These are phyloP conservation scores for Epirrhoe tristata DNA, from an alignment of 2,888 invertebrate species.

Conservation along the genomic window DNA sequence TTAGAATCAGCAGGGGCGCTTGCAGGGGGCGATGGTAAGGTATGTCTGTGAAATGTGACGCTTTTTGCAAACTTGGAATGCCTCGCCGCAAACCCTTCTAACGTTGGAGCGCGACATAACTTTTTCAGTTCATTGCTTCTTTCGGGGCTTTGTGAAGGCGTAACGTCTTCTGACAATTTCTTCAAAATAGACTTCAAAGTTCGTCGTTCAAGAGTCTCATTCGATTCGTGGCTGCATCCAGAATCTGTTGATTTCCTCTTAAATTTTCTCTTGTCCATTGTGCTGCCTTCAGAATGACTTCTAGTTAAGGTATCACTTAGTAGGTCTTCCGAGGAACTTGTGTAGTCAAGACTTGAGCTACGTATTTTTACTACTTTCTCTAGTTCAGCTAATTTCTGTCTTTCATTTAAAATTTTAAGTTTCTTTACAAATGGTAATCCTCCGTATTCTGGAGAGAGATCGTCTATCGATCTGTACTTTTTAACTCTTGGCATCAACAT, in stretches of 20 bases:
- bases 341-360: slow-evolving; percentile 92
- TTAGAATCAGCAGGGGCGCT: slow-evolving; percentile 74
- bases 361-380: slow-evolving; percentile 91
- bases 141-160: slow-evolving; percentile 77
- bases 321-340: slow-evolving; percentile 86
- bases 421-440: slow-evolving; percentile 95
- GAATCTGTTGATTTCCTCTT: slow-evolving; percentile 77
- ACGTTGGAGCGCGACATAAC: slow-evolving; percentile 92
- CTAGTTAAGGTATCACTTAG: slow-evolving; percentile 87
- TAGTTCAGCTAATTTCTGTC: slow-evolving; percentile 93
- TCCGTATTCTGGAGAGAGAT: slow-evolving; percentile 94
- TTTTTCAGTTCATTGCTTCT: slow-evolving; percentile 87
- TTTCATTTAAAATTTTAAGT: slow-evolving; percentile 94
- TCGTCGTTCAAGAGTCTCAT: slow-evolving; percentile 93
- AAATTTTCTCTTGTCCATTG: slow-evolving; percentile 87
- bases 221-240: slow-evolving; percentile 81
- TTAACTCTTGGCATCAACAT: slow-evolving; percentile 82
- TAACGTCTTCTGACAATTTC: slow-evolving; percentile 90
- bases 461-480: slow-evolving; percentile 93
- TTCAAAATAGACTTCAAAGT: slow-evolving; percentile 94
- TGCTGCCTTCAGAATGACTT: slow-evolving; percentile 93
- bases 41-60: slow-evolving; percentile 94
- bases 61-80: slow-evolving; percentile 95
- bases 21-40: slow-evolving; percentile 91
- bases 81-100: slow-evolving; percentile 95